phyloP scores from a whole-genome alignment of 2,888 invertebrate species.

The Sarcophaga caerulescens region DNA sequence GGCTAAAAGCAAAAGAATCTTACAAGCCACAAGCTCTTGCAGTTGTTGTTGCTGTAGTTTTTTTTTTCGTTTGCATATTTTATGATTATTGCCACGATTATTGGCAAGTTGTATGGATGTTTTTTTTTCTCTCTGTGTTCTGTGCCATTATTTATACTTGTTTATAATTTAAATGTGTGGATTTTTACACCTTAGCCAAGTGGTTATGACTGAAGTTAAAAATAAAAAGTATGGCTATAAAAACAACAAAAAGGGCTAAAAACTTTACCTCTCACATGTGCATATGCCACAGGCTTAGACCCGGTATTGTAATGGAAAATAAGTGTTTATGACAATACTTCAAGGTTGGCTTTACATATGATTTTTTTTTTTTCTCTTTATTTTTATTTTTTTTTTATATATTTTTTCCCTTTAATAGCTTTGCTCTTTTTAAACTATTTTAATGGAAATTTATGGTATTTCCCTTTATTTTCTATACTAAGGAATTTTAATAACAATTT shows the following conservation, averaged over 20 bases:
- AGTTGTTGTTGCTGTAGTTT: neutral
- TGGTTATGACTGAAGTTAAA: constrained; percentile 48
- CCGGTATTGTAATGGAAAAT: constrained; percentile 48
- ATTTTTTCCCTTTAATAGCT: neutral
- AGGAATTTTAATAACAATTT: neutral
- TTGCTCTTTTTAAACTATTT: neutral
- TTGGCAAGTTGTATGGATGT: constrained; percentile 57
- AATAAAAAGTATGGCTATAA: constrained; percentile 42
- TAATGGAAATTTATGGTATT: neutral
- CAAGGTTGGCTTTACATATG: constrained; percentile 37
- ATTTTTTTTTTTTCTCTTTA: neutral
- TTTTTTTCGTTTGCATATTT: constrained; percentile 51
- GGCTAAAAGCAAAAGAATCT: constrained; percentile 39
- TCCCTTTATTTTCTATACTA: neutral
- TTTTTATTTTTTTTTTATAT: neutral
- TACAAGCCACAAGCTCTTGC: neutral
- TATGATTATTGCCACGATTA: constrained; percentile 67
- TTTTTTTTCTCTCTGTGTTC: neutral
- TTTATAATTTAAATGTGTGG: constrained; percentile 60
- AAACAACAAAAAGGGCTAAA: constrained; percentile 28
- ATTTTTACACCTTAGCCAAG: constrained; percentile 65
- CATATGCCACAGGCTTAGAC: neutral
- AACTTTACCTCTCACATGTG: neutral
- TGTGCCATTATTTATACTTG: constrained; percentile 58
- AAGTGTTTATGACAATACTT: constrained; percentile 56